Base-by-base conservation (phyloP, 1,140 invertebrate species). In the Oryctes rhinoceros region DNA sequence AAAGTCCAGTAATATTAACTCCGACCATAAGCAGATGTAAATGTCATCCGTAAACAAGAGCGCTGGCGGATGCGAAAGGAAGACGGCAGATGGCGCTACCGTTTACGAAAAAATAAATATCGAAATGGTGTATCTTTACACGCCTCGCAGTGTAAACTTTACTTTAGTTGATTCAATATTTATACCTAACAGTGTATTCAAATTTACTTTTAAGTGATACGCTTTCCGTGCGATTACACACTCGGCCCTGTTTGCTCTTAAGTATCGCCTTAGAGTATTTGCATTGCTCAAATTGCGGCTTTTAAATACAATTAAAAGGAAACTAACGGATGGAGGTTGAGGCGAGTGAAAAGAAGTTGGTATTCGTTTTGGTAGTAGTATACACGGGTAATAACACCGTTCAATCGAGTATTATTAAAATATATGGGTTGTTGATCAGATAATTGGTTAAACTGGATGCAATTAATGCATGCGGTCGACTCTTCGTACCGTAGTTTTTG, bases 391-490 rank as follows among this genome's bases (percentile, higher is more conserved):
- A 76, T 39, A 47, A 48, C 44, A 39, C 44, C 75, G 75, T 49
- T 76, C 65, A 71, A 71, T 71, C 65, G 65, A 71, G 75, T 47
- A 76, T 76, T 76, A 76, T 76, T 44, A 76, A 76, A 76, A 76
- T 44, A 76, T 76, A 76, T 76, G 75, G 47, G 77, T 78, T 78
- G 77, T 78, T 59, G 77, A 78, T 78, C 77, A 59, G 77, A 78
- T 78, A 78, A 78, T 78, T 59, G 77, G 77, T 78, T 59, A 78
- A 78, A 59, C 77, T 53, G 49, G 47, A 48, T 49, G 77, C 77
- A 78, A 59, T 78, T 78, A 78, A 59, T 78, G 77, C 77, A 35
- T 44, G 10, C 77, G 30, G 47, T 59, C 77, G 75, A 39, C 53
- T 48, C 44, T 76, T 44, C 35, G 77, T 59, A 39, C n/a, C 48